Evolutionary conservation across 2,797 vertebrate genomes (phyloP).

Genomic region (Hemibagrus guttatus): DNA sequence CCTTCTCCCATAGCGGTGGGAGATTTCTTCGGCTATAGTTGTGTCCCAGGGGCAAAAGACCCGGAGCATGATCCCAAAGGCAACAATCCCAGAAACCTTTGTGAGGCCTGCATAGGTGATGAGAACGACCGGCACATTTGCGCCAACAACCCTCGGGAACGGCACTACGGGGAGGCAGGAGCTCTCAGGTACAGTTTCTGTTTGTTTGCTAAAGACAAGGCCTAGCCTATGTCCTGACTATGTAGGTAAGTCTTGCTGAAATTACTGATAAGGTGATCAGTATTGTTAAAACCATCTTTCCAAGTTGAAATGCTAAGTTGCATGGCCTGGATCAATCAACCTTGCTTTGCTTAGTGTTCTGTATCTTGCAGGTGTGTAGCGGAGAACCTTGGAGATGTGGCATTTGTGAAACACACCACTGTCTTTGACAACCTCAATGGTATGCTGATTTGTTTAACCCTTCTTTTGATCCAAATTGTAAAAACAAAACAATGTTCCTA

Average conservation of each 20-base stretch:
- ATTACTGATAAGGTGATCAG: not conserved
- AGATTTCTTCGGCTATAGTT: conserved; percentile 83
- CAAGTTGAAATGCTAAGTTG: no score
- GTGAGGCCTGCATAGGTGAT: conserved; percentile 82
- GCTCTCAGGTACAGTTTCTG: conserved; percentile 73
- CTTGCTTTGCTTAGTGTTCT: not conserved
- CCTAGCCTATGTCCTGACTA: not conserved
- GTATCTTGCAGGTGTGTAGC: conserved; percentile 74
- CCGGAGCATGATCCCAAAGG: conserved; percentile 76
- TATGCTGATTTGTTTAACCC: conserved; percentile 54
- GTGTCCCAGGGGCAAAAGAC: conserved; percentile 79
- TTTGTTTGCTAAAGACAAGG: not conserved
- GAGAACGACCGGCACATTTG: conserved; percentile 81
- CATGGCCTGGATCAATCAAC: not conserved
- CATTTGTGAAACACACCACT: conserved; percentile 81
- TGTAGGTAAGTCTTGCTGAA: not conserved
- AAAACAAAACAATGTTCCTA: not conserved
- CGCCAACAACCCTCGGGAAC: conserved; percentile 74
- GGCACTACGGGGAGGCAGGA: conserved; percentile 79
- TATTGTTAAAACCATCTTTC: not conserved
- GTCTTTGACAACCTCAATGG: conserved; percentile 78
- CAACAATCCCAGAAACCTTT: conserved; percentile 82
- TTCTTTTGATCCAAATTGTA: not conserved
- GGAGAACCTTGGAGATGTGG: conserved; percentile 81
- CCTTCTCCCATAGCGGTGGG: conserved; percentile 69